Base-by-base conservation (phyloP, 2,888 invertebrate species). In the Catocala fraxini region DNA sequence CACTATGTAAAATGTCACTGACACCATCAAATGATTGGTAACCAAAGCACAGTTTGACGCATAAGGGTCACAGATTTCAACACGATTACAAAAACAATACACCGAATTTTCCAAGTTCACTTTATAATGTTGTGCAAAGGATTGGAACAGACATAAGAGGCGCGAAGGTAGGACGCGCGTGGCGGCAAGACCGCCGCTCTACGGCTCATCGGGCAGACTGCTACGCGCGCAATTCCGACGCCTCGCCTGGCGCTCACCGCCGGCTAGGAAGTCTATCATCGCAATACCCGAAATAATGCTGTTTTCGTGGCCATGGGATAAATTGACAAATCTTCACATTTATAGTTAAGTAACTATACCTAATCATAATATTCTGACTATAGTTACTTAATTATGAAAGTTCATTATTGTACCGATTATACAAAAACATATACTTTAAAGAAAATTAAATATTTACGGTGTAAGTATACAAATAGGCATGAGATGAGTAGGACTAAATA, bases 141-240 rank as follows among this genome's bases (percentile, higher is more conserved):
- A 86, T 89, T 85, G 77, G 86, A 84, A 87, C 70, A 70, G 73
- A 3, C 69, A 77, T 65, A 55, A 82, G 76, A 63, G 65, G 73
- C 61, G 77, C 68, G 76, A 79, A 83, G 83, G 80, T 86, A 77
- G 80, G 73, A 80, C 77, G 80, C 78, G 87, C 86, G 86, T 78
- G 85, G 87, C 90, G 89, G 91, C 91, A 93, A 88, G 90, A 90
- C 94, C 92, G 92, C 89, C 90, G 83, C 93, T 91, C 92, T 91
- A 92, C 92, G 93, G 90, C 91, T 92, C 93, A 93, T 94, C 92
- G 90, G 89, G 83, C 88, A 90, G 90, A 94, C 94, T 93, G 91
- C 77, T 81, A 71, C 78, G 76, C 81, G 80, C 80, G 78, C 79
- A 69, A 80, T 80, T 78, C 79, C 80, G 74, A 45, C 80, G 56